A percentile compares a stretch with the other conserved stretches of the same genome.
phyloP scores from a whole-genome alignment of 2,888 invertebrate species.

The Lycia hirtaria region DNA sequence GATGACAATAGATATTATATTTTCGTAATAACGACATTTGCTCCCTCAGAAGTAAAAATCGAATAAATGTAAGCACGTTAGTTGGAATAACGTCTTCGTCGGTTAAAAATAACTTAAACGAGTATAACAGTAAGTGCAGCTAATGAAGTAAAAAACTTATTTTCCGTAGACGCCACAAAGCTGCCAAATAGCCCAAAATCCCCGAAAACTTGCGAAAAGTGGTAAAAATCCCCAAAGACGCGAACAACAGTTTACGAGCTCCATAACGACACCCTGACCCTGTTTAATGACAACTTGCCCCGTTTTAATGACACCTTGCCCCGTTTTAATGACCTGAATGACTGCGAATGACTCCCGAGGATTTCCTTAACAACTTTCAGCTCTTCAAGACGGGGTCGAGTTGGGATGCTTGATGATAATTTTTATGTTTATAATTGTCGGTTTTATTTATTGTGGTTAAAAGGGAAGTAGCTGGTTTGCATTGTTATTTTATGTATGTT shows the following conservation, averaged over 20 bases:
- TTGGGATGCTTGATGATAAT: constrained; percentile 18
- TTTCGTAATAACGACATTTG: no score
- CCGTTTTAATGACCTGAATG: constrained; percentile 72
- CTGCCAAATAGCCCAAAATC: constrained; percentile 22
- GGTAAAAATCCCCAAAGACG: constrained; percentile 41
- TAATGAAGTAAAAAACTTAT: no score
- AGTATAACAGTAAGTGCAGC: no score
- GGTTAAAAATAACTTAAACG: no score
- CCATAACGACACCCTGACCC: constrained; percentile 55
- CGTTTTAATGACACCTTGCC: constrained; percentile 64
- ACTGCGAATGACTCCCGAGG: constrained; percentile 60
- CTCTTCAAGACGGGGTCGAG: constrained; percentile 43
- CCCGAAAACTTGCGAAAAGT: constrained; percentile 21
- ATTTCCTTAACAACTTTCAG: constrained; percentile 61
- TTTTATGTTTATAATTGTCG: constrained; percentile 16
- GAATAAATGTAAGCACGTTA: no score
- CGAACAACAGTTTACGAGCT: constrained; percentile 46
- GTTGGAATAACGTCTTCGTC: no score
- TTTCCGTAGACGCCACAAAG: background rate
- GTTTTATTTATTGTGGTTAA: background rate
- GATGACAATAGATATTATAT: no score
- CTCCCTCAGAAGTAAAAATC: no score
- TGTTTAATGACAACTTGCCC: constrained; percentile 56
- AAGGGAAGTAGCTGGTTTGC: background rate
- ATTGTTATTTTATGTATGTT: no score